These are phyloP conservation scores for Ornithoptera priamus DNA, from an alignment of 2,888 invertebrate species.

Conservation along the genomic window DNA sequence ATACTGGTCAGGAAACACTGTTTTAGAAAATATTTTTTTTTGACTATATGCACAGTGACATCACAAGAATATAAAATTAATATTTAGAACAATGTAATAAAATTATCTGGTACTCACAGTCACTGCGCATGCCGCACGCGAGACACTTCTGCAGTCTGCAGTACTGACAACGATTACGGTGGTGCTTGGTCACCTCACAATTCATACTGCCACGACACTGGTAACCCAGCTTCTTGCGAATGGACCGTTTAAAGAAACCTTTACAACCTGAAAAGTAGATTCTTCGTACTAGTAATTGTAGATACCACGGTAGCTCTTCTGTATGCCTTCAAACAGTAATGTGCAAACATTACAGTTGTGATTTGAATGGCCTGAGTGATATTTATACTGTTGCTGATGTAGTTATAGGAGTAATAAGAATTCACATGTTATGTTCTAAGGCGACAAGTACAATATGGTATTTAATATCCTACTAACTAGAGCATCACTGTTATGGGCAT, in stretches of 20 bases:
- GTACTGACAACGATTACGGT: constrained; percentile 98
- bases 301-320: not conserved
- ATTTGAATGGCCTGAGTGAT: no score
- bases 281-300: not conserved
- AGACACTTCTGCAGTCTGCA: constrained; percentile 98
- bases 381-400: no score
- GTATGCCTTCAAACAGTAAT: no score
- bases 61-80: not conserved
- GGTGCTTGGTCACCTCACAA: constrained; percentile 99
- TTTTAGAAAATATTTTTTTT: no score
- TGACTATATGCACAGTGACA: no score
- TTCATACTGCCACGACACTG: constrained; percentile 97
- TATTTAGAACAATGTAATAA: not conserved
- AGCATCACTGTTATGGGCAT: no score
- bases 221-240: constrained; percentile 97
- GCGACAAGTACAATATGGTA: no score
- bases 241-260: constrained; percentile 98
- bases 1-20: no score
- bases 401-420: no score
- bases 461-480: no score
- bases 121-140: constrained; percentile 98
- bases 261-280: constrained; percentile 87
- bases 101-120: constrained; percentile 87
- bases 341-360: no score
- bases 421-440: no score